Evolutionary conservation across 2,888 invertebrate species (phyloP).

Genomic region (Brenthis daphne): DNA sequence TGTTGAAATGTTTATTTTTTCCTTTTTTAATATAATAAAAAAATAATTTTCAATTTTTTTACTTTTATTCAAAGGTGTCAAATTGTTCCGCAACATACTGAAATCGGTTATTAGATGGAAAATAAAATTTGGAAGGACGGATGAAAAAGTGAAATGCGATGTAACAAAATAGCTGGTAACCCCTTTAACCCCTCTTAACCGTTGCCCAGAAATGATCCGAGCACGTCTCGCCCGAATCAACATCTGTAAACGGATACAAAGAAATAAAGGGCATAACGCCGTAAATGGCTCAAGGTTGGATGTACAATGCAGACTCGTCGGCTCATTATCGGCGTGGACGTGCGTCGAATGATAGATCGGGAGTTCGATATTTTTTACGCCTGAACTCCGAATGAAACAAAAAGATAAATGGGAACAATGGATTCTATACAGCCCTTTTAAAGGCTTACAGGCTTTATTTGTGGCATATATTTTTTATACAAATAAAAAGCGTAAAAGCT

Average conservation of each 20-base stretch:
- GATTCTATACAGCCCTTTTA: slow-evolving; percentile 30
- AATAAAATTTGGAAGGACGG: background rate
- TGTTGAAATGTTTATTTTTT: too few species aligned
- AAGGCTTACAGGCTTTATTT: slow-evolving; percentile 19
- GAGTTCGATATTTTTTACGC: slow-evolving; percentile 31
- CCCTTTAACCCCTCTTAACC: slow-evolving; percentile 10
- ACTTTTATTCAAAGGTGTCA: too few species aligned
- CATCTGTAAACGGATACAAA: slow-evolving; percentile 31
- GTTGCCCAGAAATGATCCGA: slow-evolving; percentile 14
- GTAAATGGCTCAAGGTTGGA: slow-evolving; percentile 39
- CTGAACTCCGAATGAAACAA: slow-evolving; percentile 24
- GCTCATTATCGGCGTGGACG: slow-evolving; percentile 49
- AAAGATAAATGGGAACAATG: slow-evolving; percentile 33
- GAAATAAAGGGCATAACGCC: slow-evolving; percentile 34
- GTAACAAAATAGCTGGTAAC: background rate
- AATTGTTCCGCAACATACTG: too few species aligned
- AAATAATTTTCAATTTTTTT: too few species aligned
- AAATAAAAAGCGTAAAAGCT: background rate
- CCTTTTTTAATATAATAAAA: too few species aligned
- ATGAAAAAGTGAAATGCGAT: slow-evolving; percentile 5
- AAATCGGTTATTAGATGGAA: background rate
- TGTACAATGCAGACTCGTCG: slow-evolving; percentile 36
- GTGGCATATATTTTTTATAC: slow-evolving; percentile 4
- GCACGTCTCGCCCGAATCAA: slow-evolving; percentile 27
- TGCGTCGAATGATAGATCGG: slow-evolving; percentile 48